These are phyloP conservation scores for Notothenia rossii DNA, from an alignment of 2,113 vertebrate genomes.

Conservation along the genomic window DNA sequence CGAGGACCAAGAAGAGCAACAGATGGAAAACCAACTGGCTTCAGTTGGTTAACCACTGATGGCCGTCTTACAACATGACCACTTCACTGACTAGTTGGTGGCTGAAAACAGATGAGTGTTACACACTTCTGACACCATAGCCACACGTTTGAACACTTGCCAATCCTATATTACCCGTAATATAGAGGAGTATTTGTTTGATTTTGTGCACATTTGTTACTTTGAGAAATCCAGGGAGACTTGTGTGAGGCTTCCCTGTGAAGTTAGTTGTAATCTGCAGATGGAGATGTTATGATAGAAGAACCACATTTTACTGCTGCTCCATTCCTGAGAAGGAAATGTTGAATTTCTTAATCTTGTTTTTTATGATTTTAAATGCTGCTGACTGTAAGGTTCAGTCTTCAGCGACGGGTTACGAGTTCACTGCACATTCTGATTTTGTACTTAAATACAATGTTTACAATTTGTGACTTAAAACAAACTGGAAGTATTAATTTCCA, in stretches of 20 bases:
- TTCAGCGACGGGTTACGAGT: conserved; percentile 22
- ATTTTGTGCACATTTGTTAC: conserved; percentile 45
- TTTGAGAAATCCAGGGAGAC: conserved; percentile 32
- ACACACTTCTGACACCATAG: conserved; percentile 6
- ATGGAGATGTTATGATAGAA: conserved; percentile 8
- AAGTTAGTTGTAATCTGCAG: conserved; percentile 22
- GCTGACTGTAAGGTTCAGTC: conserved; percentile 1
- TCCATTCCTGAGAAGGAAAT: conserved; percentile 3
- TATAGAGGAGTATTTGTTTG: conserved; percentile 45
- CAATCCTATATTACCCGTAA: conserved; percentile 29
- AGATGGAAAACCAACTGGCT: background rate
- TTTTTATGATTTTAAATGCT: conserved; percentile 22
- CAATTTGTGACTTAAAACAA: conserved; percentile 33
- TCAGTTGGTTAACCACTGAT: conserved; percentile 19
- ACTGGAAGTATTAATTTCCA: conserved; percentile 59
- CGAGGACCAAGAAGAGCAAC: conserved; percentile 37
- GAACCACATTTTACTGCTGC: conserved; percentile 35
- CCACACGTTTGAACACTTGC: conserved; percentile 37
- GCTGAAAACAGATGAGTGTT: conserved; percentile 21
- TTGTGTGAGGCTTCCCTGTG: conserved; percentile 17
- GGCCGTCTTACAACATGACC: background rate
- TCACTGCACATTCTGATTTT: conserved; percentile 53
- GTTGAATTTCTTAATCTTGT: conserved; percentile 22
- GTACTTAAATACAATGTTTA: conserved; percentile 55
- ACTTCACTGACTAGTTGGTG: conserved; percentile 6